Evolutionary conservation across 2,797 vertebrate species (phyloP), one percentile per base, ranked within the genome.

Genomic region (Hapalemur alaotrensis): DNA sequence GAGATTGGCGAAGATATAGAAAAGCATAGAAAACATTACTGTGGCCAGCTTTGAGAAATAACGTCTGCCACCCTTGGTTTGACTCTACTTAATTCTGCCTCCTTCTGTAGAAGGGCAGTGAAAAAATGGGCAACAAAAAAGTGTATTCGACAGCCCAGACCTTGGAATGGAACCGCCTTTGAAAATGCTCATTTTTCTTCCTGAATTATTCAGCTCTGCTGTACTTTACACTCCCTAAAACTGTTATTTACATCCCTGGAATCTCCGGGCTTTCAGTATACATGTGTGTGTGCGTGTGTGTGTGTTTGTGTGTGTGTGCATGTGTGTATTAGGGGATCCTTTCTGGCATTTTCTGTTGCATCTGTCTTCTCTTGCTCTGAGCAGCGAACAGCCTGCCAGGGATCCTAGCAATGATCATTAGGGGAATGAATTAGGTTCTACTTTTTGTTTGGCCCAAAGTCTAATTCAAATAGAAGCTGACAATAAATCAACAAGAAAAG

Each of bases 401-500:
- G 73, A 93, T 61, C 48, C 89, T 79, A 72, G 46, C 93, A 95
- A 67, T 65, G 28, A 89, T 88, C 63, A 75, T 86, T 76, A 81
- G 2, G 9, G 69, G 79, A 14, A 95, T 85, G 70, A 87, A 94
- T 59, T 91, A 78, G 38, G 70, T 89, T 95, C 95, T 87, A 15
- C 85, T 97, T 95, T 97, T n/a, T 87, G 93, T 95, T 96, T n/a
- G 46, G 41, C 38, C 80, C 59, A 89, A 92, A 93, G 54, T 90
- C 70, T 87, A 91, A 93, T 78, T 95, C 91, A 96, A 94, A 97
- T 80, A 91, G 79, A 91, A 95, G 8, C 43, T 91, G 96, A 97
- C 91, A 95, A 69, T 81, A 93, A 97, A 93, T 97, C 88, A 96
- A 95, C 90, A 96, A 67, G 83, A 73, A 94, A 96, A 95, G 80